Percentiles rank a stretch among this genome's conserved stretches.
These are phyloP conservation scores for Lepus americanus DNA, from an alignment of 2,113 vertebrate genomes.

Conservation along the genomic window DNA sequence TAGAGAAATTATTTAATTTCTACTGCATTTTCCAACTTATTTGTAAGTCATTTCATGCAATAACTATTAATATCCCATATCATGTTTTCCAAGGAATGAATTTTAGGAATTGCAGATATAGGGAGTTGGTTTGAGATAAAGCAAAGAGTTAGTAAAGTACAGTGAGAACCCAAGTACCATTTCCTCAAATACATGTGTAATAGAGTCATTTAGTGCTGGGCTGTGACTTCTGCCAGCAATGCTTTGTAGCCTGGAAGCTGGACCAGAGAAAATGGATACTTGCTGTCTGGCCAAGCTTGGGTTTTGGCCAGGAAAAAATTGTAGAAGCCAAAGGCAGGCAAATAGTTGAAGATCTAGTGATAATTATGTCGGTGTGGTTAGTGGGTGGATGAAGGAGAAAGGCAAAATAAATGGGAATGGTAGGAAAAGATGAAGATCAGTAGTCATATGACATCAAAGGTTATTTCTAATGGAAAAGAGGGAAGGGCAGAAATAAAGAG, in stretches of 20 bases:
- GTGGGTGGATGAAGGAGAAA: neutral
- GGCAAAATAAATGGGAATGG: neutral
- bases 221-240: neutral
- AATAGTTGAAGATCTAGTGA: neutral
- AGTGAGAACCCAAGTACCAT: neutral
- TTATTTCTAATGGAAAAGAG: neutral
- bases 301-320: neutral
- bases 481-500: neutral
- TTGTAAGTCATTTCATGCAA: neutral
- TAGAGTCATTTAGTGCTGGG: neutral
- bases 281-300: neutral
- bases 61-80: conserved; percentile 13
- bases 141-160: neutral
- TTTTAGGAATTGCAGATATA: neutral
- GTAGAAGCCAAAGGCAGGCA: neutral
- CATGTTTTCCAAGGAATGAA: conserved; percentile 24
- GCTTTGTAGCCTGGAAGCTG: neutral
- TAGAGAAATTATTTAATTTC: conserved; percentile 57
- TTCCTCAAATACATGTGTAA: conserved; percentile 1
- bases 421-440: neutral
- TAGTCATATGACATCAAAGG: neutral
- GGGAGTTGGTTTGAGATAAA: neutral
- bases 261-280: conserved; percentile 14
- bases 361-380: neutral
- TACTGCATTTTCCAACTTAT: conserved; percentile 28